Conservation (phyloP, 2,797 vertebrate species). For the Yasuhikotakia modesta region DNA sequence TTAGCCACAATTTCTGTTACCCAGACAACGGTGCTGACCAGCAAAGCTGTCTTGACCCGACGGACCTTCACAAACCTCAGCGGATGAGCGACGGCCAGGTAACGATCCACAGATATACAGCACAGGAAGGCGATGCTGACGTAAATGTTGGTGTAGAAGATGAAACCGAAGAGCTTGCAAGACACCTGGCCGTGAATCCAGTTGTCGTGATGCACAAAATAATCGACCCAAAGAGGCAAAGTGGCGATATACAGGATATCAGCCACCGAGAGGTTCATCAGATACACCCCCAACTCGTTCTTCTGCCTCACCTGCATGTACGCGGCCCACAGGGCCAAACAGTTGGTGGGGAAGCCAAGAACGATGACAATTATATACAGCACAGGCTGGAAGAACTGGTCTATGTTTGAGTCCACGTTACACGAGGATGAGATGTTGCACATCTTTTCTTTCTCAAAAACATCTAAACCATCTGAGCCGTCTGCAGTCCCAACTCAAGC, state of each 20-base stretch:
- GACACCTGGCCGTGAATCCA: constrained; percentile 90
- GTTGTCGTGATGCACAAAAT: constrained; percentile 89
- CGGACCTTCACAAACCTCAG: constrained; percentile 85
- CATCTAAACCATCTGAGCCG: constrained; percentile 27
- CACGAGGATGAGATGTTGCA: constrained; percentile 83
- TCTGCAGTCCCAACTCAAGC: constrained; percentile 41
- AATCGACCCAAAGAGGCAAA: constrained; percentile 90
- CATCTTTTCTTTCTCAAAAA: constrained; percentile 64
- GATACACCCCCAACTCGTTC: constrained; percentile 89
- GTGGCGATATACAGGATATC: constrained; percentile 91
- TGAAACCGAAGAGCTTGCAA: constrained; percentile 90
- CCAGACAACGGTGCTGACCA: constrained; percentile 86
- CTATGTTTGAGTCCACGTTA: constrained; percentile 88
- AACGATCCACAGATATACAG: constrained; percentile 91
- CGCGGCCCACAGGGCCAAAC: constrained; percentile 90
- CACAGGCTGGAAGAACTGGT: constrained; percentile 88
- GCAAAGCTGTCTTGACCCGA: constrained; percentile 84
- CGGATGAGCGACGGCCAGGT: constrained; percentile 88
- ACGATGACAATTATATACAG: constrained; percentile 90
- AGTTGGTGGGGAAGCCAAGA: constrained; percentile 88
- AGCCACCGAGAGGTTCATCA: constrained; percentile 91
- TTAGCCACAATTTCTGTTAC: constrained; percentile 87
- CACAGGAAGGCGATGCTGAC: constrained; percentile 93
- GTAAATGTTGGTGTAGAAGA: constrained; percentile 95
- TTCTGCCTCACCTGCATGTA: constrained; percentile 88